Base-by-base conservation (phyloP, 2,888 invertebrate species). In the Neocrepidodera transversa region DNA sequence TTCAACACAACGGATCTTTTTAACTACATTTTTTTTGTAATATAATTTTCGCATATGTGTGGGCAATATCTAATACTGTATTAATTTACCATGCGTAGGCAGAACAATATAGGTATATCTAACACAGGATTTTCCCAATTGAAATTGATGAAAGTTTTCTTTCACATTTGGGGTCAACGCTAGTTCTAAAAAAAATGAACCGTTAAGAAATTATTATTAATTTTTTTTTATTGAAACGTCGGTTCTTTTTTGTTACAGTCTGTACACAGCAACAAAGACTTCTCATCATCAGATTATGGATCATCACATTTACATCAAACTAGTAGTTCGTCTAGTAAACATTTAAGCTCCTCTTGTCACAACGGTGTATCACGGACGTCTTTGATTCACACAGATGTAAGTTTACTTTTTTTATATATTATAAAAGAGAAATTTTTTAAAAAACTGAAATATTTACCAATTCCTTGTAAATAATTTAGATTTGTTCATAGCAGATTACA, bases 331-430 rank as follows among this genome's bases (percentile, higher is more conserved):
- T 70, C 76, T 42, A 75, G 73, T 58, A 78, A 76, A 68, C 76
- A 76, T 64, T 63, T 78, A 63, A 78, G 77, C 64, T 69, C 75
- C 28, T 73, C 77, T 45, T 75, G 75, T 51, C 74, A 75, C 63
- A 78, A 78, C 63, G 72, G 77, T 43, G 68, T 78, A 42, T 75
- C 78, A 30, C 78, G 78, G 64, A 72, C 74, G 43, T 70, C 76
- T 40, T 72, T 78, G 55, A 76, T 77, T 59, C 75, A 75, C 63
- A 71, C 77, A 56, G 78, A 78, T 65, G 79, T 79, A 71, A 76
- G 76, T 74, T 11, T 40, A 28, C 26, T 6, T n/a, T n/a, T n/a
- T n/a, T n/a, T n/a, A n/a, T n/a, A n/a, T n/a, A n/a, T n/a, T n/a
- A n/a, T n/a, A n/a, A n/a, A n/a, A n/a, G n/a, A n/a, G n/a, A n/a